Conservation (phyloP, 2,113 vertebrate genomes). For the Naja naja region DNA sequence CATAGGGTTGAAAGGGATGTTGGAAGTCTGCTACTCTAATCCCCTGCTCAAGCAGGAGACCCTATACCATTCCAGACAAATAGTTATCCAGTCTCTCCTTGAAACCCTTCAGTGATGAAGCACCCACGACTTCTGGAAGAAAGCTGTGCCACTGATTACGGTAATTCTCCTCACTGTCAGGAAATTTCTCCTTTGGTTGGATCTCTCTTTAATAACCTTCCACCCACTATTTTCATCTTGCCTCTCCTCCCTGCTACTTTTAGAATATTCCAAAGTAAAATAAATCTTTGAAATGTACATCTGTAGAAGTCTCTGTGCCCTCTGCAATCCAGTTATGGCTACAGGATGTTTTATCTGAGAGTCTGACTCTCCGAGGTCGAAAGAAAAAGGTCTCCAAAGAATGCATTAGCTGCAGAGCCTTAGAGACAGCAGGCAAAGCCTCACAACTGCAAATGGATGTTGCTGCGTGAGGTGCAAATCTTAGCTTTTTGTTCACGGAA, state of each 20-base stretch:
- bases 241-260: conserved; percentile 22
- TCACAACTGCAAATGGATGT: neutral
- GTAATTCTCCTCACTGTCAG: too few species aligned
- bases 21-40: too few species aligned
- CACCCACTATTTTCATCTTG: neutral
- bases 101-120: too few species aligned
- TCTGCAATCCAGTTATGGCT: neutral
- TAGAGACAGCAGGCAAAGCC: neutral
- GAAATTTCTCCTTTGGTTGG: too few species aligned
- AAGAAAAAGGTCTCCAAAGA: neutral
- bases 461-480: neutral
- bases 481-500: neutral
- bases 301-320: rapidly evolving
- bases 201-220: too few species aligned
- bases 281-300: neutral
- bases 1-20: too few species aligned
- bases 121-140: too few species aligned
- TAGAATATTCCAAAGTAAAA: conserved; percentile 39
- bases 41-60: too few species aligned
- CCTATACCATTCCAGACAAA: too few species aligned
- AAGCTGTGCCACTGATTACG: too few species aligned
- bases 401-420: neutral
- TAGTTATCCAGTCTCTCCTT: too few species aligned
- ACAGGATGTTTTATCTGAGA: neutral
- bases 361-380: neutral